Conservation (phyloP, 2,888 invertebrate genomes). For the Deilephila elpenor region DNA sequence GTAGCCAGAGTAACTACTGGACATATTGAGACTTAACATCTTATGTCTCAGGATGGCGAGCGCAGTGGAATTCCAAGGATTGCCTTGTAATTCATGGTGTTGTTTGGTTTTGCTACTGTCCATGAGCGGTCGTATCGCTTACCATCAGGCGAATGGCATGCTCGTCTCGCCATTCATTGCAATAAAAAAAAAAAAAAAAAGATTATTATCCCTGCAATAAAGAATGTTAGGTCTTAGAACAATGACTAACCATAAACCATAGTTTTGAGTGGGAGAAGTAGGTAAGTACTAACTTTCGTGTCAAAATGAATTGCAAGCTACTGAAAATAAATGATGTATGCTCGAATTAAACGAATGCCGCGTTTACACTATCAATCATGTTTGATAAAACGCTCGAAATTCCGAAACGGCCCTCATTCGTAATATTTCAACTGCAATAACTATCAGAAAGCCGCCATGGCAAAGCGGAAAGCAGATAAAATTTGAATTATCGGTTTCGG, state of each 20-base stretch:
- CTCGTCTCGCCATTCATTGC: too few species aligned
- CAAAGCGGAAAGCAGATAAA: slow-evolving; percentile 45
- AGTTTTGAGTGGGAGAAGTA: too few species aligned
- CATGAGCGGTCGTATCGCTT: too few species aligned
- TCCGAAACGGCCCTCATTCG: slow-evolving; percentile 38
- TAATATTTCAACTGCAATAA: slow-evolving; percentile 50
- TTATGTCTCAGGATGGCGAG: too few species aligned
- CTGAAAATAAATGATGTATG: slow-evolving; percentile 7
- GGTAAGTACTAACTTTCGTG: not conserved
- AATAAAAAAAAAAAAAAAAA: too few species aligned
- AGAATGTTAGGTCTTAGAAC: not conserved
- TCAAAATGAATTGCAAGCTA: not conserved
- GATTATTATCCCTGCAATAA: not conserved
- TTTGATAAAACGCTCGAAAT: slow-evolving; percentile 41
- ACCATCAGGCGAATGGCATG: too few species aligned
- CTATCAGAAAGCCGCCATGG: slow-evolving; percentile 35
- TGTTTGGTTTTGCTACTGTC: too few species aligned
- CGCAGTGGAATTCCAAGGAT: too few species aligned
- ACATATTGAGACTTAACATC: too few species aligned
- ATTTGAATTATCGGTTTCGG: slow-evolving; percentile 45
- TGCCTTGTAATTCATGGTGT: too few species aligned
- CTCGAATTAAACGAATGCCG: slow-evolving; percentile 3
- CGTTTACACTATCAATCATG: slow-evolving; percentile 42
- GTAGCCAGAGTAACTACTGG: too few species aligned
- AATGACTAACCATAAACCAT: too few species aligned